Percentiles rank a stretch among this genome's conserved stretches.
Conservation (phyloP, 2,888 invertebrate species). For the Cheilosia vernalis region DNA sequence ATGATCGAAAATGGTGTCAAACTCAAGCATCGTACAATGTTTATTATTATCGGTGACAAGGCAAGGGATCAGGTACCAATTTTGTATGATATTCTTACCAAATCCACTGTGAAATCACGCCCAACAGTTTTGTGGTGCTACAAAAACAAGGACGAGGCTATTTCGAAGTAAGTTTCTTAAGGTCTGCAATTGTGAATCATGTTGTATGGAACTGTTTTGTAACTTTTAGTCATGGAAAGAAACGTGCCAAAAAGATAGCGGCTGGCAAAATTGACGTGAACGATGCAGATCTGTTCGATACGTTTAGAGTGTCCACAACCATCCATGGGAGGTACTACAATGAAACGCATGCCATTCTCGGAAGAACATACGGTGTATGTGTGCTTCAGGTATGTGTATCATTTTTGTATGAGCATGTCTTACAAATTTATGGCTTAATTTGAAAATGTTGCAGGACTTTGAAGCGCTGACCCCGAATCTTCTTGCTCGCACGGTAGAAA, state of each 20-base stretch:
- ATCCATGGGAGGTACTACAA: slow-evolving; percentile 99
- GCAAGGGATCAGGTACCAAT: slow-evolving; percentile 98
- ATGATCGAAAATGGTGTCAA: slow-evolving; percentile 99
- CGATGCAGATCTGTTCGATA: slow-evolving; percentile 98
- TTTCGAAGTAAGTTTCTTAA: slow-evolving; percentile 87
- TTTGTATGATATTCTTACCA: slow-evolving; percentile 98
- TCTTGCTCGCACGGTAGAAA: slow-evolving; percentile 97
- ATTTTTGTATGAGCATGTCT: not conserved
- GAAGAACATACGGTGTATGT: slow-evolving; percentile 98
- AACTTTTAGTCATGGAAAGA: slow-evolving; percentile 91
- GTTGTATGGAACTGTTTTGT: not conserved
- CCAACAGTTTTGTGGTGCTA: slow-evolving; percentile 99
- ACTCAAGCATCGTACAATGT: slow-evolving; percentile 95
- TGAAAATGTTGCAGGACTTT: slow-evolving; percentile 87
- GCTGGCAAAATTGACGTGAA: slow-evolving; percentile 94
- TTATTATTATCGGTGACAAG: slow-evolving; percentile 97
- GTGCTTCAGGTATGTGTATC: slow-evolving; percentile 88
- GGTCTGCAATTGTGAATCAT: not conserved
- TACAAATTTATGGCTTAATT: not conserved
- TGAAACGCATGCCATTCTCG: slow-evolving; percentile 98
- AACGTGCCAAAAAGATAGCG: slow-evolving; percentile 96
- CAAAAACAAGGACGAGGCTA: slow-evolving; percentile 95
- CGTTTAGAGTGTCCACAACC: slow-evolving; percentile 97
- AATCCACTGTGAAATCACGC: slow-evolving; percentile 95
- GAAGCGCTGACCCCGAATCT: slow-evolving; percentile 99